Base-by-base conservation (phyloP, 2,888 invertebrate species). In the Oscheius onirici region DNA sequence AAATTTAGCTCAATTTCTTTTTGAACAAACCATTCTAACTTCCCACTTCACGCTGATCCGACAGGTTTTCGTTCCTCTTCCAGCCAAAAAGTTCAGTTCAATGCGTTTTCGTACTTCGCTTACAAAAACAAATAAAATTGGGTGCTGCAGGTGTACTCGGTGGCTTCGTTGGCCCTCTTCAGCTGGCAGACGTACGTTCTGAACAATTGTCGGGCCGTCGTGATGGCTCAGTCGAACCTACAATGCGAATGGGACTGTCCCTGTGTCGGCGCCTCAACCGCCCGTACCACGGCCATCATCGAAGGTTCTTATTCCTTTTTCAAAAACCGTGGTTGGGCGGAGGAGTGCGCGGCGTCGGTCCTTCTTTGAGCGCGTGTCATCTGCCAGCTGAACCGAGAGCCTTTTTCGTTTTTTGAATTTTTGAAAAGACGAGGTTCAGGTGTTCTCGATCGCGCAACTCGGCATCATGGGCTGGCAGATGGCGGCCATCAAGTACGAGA, bases 391-490 rank as follows among this genome's bases (percentile, higher is more conserved):
- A 61, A 61, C n/a, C 24, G 43, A 43, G 43, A 5, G 20, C 5
- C 20, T 17, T 44, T 24, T 44, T 17, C 1, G 22, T 44, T 41
- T 43, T 44, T 43, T 1, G 22, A 20, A 8, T 20, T 17, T 11
- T n/a, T 11, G 41, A 26, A 13, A 49, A 11, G 13, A 8, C n/a
- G 26, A 10, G 10, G 57, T 82, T 61, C 72, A 86, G 86, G 83
- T 87, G 41, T 86, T 81, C 69, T 79, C 82, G 68, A 69, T 86
- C 46, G 78, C 84, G 26, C 85, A 87, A 73, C 71, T 87, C 26
- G 85, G 83, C 69, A 79, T 87, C 24, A 87, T 85, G 79, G 87
- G 86, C 66, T 87, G 86, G 87, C 87, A 87, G 75, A 85, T 87
- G 84, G 84, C 84, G 63, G 86, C 85, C 55, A 84, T 87, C 69